phyloP scores from a whole-genome alignment of 2,888 invertebrate genomes.

The Trissonchulus sp. region DNA sequence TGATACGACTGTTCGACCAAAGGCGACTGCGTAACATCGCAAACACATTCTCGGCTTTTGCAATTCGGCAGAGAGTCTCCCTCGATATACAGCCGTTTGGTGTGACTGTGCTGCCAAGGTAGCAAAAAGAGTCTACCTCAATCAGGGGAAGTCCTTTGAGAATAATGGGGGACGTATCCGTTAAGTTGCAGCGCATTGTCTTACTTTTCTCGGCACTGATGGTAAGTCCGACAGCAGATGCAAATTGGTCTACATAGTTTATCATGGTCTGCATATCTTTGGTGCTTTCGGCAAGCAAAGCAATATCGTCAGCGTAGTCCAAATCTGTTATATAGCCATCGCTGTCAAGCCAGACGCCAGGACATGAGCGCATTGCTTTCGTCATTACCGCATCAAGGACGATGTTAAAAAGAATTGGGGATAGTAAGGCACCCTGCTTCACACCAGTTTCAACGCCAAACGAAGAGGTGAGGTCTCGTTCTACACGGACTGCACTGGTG shows the following conservation, averaged over 20 bases:
- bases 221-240: background rate
- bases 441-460: background rate
- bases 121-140: background rate
- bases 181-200: background rate
- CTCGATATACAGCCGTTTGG: background rate
- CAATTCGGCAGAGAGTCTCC: background rate
- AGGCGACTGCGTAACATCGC: too few species aligned
- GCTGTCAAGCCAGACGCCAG: background rate
- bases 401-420: background rate
- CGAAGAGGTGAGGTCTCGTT: background rate
- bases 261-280: constrained; percentile 6
- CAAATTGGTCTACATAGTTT: background rate
- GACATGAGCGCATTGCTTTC: background rate
- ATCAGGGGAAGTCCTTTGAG: background rate
- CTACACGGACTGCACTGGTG: background rate
- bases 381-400: background rate
- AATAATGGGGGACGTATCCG: background rate
- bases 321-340: background rate
- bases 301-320: constrained; percentile 9
- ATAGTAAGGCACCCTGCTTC: constrained; percentile 4
- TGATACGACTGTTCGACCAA: too few species aligned
- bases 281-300: constrained; percentile 1
- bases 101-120: background rate
- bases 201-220: constrained; percentile 4
- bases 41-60: constrained; percentile 7